Base-by-base conservation (phyloP, 2,888 invertebrate species). In the Kryphioiulus occultus region DNA sequence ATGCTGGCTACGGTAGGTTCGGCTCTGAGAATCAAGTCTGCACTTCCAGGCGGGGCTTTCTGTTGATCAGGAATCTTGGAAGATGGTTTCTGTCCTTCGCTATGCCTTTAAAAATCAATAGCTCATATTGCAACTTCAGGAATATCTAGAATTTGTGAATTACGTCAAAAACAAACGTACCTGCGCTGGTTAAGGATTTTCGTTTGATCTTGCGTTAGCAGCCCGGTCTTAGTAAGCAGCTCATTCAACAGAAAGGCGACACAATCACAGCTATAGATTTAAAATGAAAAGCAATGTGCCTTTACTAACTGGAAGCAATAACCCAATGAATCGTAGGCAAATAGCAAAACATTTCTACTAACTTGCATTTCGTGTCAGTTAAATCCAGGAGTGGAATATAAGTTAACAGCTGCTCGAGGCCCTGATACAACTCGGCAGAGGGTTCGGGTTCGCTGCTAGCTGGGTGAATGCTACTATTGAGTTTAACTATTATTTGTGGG, bases 1-100 rank as follows among this genome's bases (percentile, higher is more conserved):
- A 98, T 96, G 17, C 97, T 96, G 42, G 95, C 95, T 17, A 98
- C 93, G 9, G 98, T 97, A 12, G 96, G 96, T 91, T 98, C 98
- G 0, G 98, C 98, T 90, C 96, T 94, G 89, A 96, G 93, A 92
- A 91, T 96, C 94, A 90, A 95, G 93, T 90, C 94, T 19, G 90
- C 90, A 85, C 89, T 90, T 44, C 90, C 90, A 7, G 90, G 88
- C 87, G 91, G 91, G 7, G 90, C 89, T 53, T 89, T 89, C 85
- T 89, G 89, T 39, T 89, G 89, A 82, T 89, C 90, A 22, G 87
- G 88, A 82, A 85, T 85, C 39, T 88, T 85, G 9, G 68, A 32
- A 7, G 84, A 59, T 32, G 89, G 89, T 86, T 90, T 90, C 87
- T 89, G 89, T 47, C 89, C 89, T 88, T 90, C 90, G 42, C 47